Base-by-base conservation (phyloP, 2,113 vertebrate genomes). In the Rhagologus leucostigma region DNA sequence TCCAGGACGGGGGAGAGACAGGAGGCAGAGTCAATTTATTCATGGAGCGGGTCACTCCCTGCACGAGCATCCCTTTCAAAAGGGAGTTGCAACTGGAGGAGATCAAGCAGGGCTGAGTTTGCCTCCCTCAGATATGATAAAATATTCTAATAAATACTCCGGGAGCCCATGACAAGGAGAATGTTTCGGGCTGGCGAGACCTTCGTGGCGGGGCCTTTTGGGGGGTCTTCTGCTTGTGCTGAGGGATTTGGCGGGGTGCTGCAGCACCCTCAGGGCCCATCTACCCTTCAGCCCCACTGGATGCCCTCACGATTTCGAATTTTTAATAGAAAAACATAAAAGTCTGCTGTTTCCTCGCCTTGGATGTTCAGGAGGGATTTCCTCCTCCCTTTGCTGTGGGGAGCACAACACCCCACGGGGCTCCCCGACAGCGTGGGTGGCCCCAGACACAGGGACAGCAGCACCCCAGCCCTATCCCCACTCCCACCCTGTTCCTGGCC, bases 111-210 rank as follows among this genome's bases (percentile, higher is more conserved):
- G 78, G 85, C 95, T 19, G 85, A 76, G 67, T 62, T 83, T 62
- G 53, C 63, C 94, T 94, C 92, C 90, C 82, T 90, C 88, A 86
- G 90, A 87, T 79, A 55, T 57, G 96, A 90, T 94, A 88, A 85
- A 97, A 95, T 85, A 93, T 80, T 90, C 88, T 80, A 85, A 95
- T 83, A 80, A 90, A 88, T 27, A 57, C 90, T 90, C 9, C 11
- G 78, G 50, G 62, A 93, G 75, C 71, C 71, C 75, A 3, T 55
- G 52, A 35, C 70, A 46, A 94, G 44, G 41, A 88, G 63, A 11
- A 50, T 1, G 7, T 24, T 79, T 56, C 0, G 0, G 33, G 69
- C 44, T 2, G 4, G n/a, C 0, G 4, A 55, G n/a, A 62, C 76
- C 59, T 81, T 55, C 12, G 3, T 2, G 27, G 52, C 0, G 1